Conservation (phyloP, 1,140 invertebrate genomes). For the Cydia fagiglandana region DNA sequence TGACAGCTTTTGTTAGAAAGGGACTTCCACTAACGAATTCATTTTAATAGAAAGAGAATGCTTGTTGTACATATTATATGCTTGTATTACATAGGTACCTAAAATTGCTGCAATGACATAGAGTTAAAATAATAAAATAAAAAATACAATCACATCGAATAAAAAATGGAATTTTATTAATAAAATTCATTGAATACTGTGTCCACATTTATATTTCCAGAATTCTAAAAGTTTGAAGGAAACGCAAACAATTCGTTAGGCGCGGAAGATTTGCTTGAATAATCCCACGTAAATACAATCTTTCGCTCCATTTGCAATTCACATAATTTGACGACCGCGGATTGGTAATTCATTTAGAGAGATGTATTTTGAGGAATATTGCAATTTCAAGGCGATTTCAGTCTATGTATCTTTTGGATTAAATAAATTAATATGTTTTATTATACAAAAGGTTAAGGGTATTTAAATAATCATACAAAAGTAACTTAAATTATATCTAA, state of each 20-base stretch:
- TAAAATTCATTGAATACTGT: slow-evolving; percentile 43
- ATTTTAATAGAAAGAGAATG: no score
- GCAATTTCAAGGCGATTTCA: slow-evolving; percentile 7
- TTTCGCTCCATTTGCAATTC: slow-evolving; percentile 71
- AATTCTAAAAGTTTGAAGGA: slow-evolving; percentile 59
- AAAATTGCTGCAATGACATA: no score
- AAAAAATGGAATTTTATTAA: background rate
- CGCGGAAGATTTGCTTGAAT: slow-evolving; percentile 62
- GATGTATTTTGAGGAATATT: background rate
- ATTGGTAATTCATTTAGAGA: slow-evolving; percentile 53
- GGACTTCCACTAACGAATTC: no score
- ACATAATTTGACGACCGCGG: slow-evolving; percentile 52
- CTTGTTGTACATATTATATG: no score
- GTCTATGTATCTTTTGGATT: no score
- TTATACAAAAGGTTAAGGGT: no score
- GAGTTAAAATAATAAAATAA: background rate
- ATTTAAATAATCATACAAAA: no score
- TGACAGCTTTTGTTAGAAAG: no score
- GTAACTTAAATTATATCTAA: no score
- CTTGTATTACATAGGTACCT: no score
- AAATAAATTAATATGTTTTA: no score
- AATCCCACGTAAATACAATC: slow-evolving; percentile 69
- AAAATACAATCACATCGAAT: background rate
- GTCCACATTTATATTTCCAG: slow-evolving; percentile 48
- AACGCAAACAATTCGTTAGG: slow-evolving; percentile 71